Evolutionary conservation across 2,113 vertebrate species (phyloP).

Genomic region (Seriola quinqueradiata): DNA sequence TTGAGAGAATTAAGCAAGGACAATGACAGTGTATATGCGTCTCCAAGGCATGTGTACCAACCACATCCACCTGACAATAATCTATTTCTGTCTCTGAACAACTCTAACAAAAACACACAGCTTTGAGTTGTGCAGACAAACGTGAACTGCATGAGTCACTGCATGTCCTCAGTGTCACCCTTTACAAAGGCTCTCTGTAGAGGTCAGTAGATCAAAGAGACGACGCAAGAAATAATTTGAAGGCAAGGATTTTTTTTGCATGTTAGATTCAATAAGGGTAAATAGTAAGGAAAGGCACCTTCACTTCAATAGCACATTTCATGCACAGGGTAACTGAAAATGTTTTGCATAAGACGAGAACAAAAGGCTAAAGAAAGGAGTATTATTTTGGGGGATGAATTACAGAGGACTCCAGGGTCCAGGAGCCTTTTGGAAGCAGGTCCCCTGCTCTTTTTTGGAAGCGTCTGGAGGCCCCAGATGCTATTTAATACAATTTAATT

Average conservation of each 20-base stretch:
- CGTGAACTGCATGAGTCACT: conserved; percentile 34
- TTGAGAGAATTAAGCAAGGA: conserved; percentile 55
- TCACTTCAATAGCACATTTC: background rate
- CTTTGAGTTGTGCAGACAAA: conserved; percentile 34
- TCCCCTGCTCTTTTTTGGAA: background rate
- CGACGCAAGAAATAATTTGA: conserved; percentile 6
- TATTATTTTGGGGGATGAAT: background rate
- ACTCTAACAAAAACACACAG: conserved; percentile 38
- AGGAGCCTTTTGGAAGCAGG: no score
- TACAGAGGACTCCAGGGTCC: background rate
- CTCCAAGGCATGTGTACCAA: conserved; percentile 20
- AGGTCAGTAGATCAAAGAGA: conserved; percentile 50
- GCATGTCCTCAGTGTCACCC: conserved; percentile 26
- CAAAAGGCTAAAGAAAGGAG: background rate
- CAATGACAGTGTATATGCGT: conserved; percentile 26
- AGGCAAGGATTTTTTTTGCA: background rate
- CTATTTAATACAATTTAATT: background rate
- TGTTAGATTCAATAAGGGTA: background rate
- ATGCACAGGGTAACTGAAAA: background rate
- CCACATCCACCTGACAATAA: conserved; percentile 39
- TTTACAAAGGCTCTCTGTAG: conserved; percentile 28
- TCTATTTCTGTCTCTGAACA: conserved; percentile 47
- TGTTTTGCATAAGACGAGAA: background rate
- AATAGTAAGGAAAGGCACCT: background rate
- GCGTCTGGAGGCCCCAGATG: background rate